These are phyloP conservation scores for Archocentrus centrarchus DNA, from an alignment of 2,113 vertebrate genomes.

Conservation along the genomic window DNA sequence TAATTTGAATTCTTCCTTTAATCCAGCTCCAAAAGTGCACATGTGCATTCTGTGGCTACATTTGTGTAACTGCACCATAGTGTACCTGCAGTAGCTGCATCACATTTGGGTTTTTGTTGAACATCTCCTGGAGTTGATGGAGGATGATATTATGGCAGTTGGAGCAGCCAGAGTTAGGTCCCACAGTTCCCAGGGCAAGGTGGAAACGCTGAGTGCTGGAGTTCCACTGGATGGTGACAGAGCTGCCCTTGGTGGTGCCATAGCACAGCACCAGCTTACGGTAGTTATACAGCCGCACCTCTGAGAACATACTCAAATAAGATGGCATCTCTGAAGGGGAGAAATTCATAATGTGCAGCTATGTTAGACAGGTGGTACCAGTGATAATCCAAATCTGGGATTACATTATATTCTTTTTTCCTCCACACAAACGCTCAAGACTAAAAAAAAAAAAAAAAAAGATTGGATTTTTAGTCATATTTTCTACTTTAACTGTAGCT, in stretches of 20 bases:
- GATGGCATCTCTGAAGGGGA: slow-evolving; percentile 89
- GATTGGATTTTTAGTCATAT: not conserved
- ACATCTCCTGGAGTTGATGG: slow-evolving; percentile 99
- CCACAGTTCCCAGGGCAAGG: slow-evolving; percentile 95
- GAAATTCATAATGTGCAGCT: not conserved
- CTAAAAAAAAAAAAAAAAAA: too few species aligned
- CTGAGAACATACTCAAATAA: slow-evolving; percentile 92
- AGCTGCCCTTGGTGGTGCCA: slow-evolving; percentile 96
- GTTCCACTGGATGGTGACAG: slow-evolving; percentile 99
- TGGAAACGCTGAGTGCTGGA: slow-evolving; percentile 93
- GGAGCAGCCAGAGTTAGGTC: slow-evolving; percentile 98
- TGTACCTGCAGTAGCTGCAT: slow-evolving; percentile 94
- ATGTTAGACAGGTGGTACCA: not conserved
- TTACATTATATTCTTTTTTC: not conserved
- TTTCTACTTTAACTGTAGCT: not conserved
- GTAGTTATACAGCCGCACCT: slow-evolving; percentile 97
- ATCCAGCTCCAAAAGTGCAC: not conserved
- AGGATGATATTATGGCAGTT: slow-evolving; percentile 99
- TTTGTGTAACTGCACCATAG: not conserved
- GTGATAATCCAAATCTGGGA: not conserved
- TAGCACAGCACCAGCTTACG: slow-evolving; percentile 98
- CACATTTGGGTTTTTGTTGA: slow-evolving; percentile 96
- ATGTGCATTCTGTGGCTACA: not conserved
- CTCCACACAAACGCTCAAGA: too few species aligned
- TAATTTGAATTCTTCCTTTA: too few species aligned